Conservation (phyloP, 2,113 vertebrate genomes). For the Rallus limicola region DNA sequence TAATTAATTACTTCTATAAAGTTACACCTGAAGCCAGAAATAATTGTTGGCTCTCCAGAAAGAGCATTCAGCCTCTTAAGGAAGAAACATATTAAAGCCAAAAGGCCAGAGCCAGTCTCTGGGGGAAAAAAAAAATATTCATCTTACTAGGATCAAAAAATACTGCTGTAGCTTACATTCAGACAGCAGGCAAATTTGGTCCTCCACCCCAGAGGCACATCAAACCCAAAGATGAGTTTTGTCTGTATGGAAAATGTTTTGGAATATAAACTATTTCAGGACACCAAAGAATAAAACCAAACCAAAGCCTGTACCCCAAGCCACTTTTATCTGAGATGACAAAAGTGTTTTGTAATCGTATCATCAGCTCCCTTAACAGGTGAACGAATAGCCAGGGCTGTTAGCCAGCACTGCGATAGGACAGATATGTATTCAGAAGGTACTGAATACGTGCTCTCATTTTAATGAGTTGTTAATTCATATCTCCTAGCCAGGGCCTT, state of each 20-base stretch:
- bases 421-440: neutral
- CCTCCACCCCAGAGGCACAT: neutral
- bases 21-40: neutral
- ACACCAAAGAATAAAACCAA: neutral
- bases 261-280: neutral
- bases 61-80: neutral
- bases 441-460: conserved; percentile 5
- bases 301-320: neutral
- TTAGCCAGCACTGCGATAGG: neutral
- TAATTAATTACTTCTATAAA: neutral
- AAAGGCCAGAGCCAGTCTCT: neutral
- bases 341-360: neutral
- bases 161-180: neutral
- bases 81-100: neutral
- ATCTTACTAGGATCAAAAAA: neutral
- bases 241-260: neutral
- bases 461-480: conserved; percentile 78
- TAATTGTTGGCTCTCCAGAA: neutral
- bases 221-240: neutral
- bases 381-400: neutral
- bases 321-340: neutral
- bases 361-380: neutral
- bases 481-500: conserved; percentile 53
- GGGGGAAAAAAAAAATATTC: no score
- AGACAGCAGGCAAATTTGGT: neutral